Evolutionary conservation across 2,797 vertebrate species (phyloP), one percentile per base, ranked within the genome.

Genomic region (Prunella strophiata): DNA sequence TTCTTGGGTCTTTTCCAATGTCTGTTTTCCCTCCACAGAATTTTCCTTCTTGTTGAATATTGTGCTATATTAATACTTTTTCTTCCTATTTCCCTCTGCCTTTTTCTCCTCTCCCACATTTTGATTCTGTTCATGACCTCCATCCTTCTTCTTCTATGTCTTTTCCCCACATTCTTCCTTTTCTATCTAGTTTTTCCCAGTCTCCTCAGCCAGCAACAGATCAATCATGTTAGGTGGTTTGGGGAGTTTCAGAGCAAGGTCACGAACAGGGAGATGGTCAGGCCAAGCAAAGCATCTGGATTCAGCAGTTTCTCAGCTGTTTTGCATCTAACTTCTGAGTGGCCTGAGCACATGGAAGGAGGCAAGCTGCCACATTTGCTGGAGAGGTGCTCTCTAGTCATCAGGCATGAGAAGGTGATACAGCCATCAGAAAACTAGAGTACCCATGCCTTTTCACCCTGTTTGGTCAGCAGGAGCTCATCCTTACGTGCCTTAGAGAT

Each of bases 1-100:
- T 83, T 80, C 58, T 93, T 96, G 85, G 58, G 61, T 88, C 47
- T 71, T 89, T 89, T 94, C 87, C 92, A 86, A 38, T 26, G 47
- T 74, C 89, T 96, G 40, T 72, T 93, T 93, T 85, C 47, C 54
- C 51, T 73, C 62, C 51, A 83, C 51, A 29, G 81, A 59, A 76
- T 75, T 91, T 83, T 78, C 32, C 62, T 88, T 68, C 66, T 88
- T 86, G 51, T 78, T 81, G 59, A 72, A 63, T 73, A 82, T 82
- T 52, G 13, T 59, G 48, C 34, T 62, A 30, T 36, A 81, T 84
- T 86, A 75, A 59, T 84, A 58, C 8, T 59, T 91, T 72, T 83
- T 66, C 76, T 72, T 72, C 70, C 70, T 80, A n/a, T 78, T 96
- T 92, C 40, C 22, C 30, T 74, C 75, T 83, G 42, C 16, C 30